phyloP scores from a whole-genome alignment of 2,797 vertebrate species.

The Hapalemur alaotrensis region DNA sequence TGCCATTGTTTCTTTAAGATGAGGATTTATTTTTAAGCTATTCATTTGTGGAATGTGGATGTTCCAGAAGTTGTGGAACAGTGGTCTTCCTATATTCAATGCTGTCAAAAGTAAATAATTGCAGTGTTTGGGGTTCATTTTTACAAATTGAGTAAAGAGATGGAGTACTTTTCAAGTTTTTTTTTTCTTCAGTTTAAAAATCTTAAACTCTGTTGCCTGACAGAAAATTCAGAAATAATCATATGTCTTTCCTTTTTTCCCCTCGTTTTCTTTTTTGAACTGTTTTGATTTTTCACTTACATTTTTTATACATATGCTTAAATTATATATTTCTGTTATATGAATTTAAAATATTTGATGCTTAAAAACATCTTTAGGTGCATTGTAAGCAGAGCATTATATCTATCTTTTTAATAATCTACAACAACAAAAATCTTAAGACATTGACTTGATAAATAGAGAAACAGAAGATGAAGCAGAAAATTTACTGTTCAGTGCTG shows the following conservation, averaged over 20 bases:
- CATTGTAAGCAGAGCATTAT: not conserved
- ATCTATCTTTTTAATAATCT: conserved; percentile 1
- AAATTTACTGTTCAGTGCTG: not conserved
- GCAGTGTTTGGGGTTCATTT: conserved; percentile 11
- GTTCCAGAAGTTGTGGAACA: not conserved
- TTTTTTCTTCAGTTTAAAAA: not conserved
- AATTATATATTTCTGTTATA: not conserved
- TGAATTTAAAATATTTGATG: conserved; percentile 30
- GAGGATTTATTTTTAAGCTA: not conserved
- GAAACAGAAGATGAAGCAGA: conserved; percentile 24
- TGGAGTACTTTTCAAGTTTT: not conserved
- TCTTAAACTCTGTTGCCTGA: not conserved
- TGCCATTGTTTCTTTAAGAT: not conserved
- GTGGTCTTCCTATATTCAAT: not conserved
- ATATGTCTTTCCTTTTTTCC: not conserved
- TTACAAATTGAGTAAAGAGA: conserved; percentile 12
- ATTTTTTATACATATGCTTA: conserved; percentile 2
- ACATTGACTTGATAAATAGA: not conserved
- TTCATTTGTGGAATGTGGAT: not conserved
- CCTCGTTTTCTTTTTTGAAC: not conserved
- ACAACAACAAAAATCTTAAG: conserved; percentile 12
- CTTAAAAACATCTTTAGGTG: conserved; percentile 16
- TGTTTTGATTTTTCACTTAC: not conserved
- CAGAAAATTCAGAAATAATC: not conserved
- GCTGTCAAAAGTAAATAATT: conserved; percentile 26